Conservation (phyloP, 2,797 vertebrate species). For the Denticeps clupeoides region DNA sequence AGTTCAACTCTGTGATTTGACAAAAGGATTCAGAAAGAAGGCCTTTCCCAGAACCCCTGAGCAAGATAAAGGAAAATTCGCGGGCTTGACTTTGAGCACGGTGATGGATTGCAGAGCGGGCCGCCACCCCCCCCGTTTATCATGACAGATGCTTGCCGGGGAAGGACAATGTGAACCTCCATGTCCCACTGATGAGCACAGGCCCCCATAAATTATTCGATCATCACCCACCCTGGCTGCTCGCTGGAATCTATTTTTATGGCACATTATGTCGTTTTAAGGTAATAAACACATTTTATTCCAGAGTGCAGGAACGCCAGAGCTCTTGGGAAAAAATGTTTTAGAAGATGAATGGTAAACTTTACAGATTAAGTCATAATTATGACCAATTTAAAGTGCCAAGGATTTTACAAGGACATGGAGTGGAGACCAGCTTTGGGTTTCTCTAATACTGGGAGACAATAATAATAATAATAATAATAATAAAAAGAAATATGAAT, state of each 20-base stretch:
- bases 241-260: slow-evolving; percentile 34
- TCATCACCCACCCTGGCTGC: slow-evolving; percentile 33
- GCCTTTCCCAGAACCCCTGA: not conserved
- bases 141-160: slow-evolving; percentile 37
- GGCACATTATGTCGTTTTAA: slow-evolving; percentile 31
- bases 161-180: slow-evolving; percentile 33
- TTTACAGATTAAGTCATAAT: slow-evolving; percentile 47
- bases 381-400: slow-evolving; percentile 40
- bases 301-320: slow-evolving; percentile 25
- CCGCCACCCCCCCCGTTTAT: slow-evolving; percentile 34
- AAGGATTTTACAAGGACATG: slow-evolving; percentile 41
- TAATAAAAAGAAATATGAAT: too few relatives aligned
- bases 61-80: slow-evolving; percentile 10
- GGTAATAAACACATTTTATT: slow-evolving; percentile 43
- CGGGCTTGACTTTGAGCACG: slow-evolving; percentile 33
- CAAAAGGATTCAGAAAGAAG: too few relatives aligned
- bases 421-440: too few relatives aligned
- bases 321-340: slow-evolving; percentile 31
- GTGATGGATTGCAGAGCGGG: slow-evolving; percentile 35
- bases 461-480: too few relatives aligned
- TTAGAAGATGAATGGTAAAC: slow-evolving; percentile 36
- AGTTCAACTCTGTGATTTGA: too few relatives aligned
- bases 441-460: too few relatives aligned
- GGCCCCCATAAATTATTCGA: slow-evolving; percentile 46
- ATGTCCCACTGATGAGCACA: slow-evolving; percentile 30